A percentile compares a stretch with the other conserved stretches of the same genome.
These are phyloP conservation scores for Schizopygopsis pylzovi DNA, from an alignment of 2,797 vertebrate genomes.

Conservation along the genomic window DNA sequence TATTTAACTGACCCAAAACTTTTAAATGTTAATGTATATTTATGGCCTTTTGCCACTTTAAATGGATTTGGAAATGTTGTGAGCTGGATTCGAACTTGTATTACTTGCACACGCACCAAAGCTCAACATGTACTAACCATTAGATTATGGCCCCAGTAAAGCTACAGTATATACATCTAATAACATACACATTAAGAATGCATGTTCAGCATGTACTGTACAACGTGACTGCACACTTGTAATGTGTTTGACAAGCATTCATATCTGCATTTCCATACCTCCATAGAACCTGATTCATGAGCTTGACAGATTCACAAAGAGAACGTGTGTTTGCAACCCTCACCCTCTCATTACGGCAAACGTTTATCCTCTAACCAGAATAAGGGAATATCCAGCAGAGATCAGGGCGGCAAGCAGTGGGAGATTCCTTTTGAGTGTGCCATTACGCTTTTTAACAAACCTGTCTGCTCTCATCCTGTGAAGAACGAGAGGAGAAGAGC, in stretches of 20 bases:
- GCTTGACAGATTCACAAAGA: not conserved
- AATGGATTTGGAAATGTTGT: not conserved
- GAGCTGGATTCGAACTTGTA: not conserved
- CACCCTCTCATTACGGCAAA: slow-evolving; percentile 32
- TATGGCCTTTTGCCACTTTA: not conserved
- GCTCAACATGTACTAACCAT: not conserved
- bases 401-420: slow-evolving; percentile 20
- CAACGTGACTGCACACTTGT: not conserved
- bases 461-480: slow-evolving; percentile 62
- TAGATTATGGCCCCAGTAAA: not conserved
- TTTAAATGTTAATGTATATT: not conserved
- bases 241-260: not conserved
- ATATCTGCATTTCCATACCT: not conserved
- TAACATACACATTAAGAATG: not conserved
- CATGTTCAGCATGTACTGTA: not conserved
- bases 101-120: not conserved
- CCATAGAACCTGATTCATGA: not conserved
- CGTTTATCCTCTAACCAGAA: slow-evolving; percentile 48
- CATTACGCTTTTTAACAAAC: slow-evolving; percentile 63
- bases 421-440: slow-evolving; percentile 58
- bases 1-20: not conserved
- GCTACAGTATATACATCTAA: not conserved
- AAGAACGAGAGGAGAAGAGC: slow-evolving; percentile 33
- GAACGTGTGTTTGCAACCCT: slow-evolving; percentile 6
- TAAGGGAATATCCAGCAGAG: slow-evolving; percentile 27